phyloP scores from a whole-genome alignment of 2,797 vertebrate genomes.

The Hydrolagus colliei region DNA sequence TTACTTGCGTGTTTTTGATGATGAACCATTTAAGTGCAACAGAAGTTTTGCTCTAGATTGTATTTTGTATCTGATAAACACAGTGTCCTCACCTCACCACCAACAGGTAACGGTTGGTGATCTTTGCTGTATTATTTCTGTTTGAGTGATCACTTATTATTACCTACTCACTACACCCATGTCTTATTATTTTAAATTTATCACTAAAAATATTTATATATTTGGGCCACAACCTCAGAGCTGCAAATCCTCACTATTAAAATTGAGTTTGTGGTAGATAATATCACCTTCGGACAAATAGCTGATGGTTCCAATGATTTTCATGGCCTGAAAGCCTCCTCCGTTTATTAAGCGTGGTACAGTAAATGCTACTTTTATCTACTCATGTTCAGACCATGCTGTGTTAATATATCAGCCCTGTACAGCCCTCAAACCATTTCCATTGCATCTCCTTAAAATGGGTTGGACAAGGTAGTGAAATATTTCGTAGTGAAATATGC shows the following conservation, averaged over 20 bases:
- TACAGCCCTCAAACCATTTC: not conserved
- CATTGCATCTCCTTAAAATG: not conserved
- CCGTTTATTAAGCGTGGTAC: too few relatives aligned
- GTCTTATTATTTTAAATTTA: not conserved
- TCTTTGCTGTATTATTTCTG: too few relatives aligned
- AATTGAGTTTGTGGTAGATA: not conserved
- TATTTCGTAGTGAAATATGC: not conserved
- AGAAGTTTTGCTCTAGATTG: too few relatives aligned
- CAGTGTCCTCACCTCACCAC: too few relatives aligned
- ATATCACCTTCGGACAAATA: not conserved
- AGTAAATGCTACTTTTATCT: too few relatives aligned
- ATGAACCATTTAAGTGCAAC: conserved; percentile 22
- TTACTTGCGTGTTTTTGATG: not conserved
- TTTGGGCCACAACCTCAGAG: not conserved
- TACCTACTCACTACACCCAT: not conserved
- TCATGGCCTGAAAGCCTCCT: too few relatives aligned
- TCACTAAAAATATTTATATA: not conserved
- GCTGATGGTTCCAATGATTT: not conserved
- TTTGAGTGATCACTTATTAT: not conserved
- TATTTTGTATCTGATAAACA: too few relatives aligned
- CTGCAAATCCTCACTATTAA: not conserved
- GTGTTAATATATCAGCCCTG: not conserved
- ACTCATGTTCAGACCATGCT: too few relatives aligned
- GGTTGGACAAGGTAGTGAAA: not conserved
- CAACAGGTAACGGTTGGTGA: too few relatives aligned